phyloP scores from a whole-genome alignment of 2,888 invertebrate genomes.

The Drosophila phalerata region DNA sequence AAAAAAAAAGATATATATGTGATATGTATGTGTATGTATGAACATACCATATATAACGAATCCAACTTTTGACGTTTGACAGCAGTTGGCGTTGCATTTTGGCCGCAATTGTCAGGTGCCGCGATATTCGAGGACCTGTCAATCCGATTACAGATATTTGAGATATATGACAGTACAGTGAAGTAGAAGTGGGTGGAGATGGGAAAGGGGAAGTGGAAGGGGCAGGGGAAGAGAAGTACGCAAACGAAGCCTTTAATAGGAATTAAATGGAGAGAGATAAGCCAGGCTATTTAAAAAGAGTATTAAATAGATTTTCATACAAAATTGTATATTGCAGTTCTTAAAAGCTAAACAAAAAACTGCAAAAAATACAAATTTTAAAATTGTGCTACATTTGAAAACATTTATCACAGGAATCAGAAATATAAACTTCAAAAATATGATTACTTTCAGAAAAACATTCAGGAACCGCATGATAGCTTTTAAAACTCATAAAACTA shows the following conservation, averaged over 20 bases:
- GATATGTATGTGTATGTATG: neutral
- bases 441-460: too few relatives aligned
- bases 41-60: too few relatives aligned
- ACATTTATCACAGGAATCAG: too few relatives aligned
- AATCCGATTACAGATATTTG: slow-evolving; percentile 67
- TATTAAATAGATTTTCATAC: neutral
- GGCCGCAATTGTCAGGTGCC: slow-evolving; percentile 77
- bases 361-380: too few relatives aligned
- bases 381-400: too few relatives aligned
- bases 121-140: slow-evolving; percentile 76
- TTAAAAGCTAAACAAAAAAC: too few relatives aligned
- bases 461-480: too few relatives aligned
- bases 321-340: too few relatives aligned
- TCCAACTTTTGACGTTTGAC: slow-evolving; percentile 73
- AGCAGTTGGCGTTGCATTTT: slow-evolving; percentile 75
- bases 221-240: neutral
- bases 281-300: neutral
- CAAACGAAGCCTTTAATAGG: neutral
- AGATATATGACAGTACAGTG: slow-evolving; percentile 26
- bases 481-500: too few relatives aligned
- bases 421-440: too few relatives aligned
- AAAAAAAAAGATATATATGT: slow-evolving; percentile 13
- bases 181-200: neutral
- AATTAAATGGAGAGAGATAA: neutral
- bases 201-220: neutral